Evolutionary conservation across 2,113 vertebrate genomes (phyloP).

Genomic region (Eolophus roseicapilla): DNA sequence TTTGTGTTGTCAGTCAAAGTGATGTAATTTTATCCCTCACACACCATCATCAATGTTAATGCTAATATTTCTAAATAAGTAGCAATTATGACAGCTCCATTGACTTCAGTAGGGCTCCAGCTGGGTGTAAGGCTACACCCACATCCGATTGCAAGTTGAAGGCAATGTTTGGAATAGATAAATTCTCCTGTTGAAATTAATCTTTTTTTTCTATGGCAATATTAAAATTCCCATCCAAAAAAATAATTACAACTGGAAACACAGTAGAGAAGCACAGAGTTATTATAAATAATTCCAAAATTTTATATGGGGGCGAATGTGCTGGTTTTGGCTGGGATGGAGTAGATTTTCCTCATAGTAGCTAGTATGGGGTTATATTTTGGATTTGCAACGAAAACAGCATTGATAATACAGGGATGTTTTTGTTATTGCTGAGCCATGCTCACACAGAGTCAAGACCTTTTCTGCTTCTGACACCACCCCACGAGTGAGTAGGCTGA

Average conservation of each 20-base stretch:
- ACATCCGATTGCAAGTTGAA: neutral
- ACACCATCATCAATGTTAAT: neutral
- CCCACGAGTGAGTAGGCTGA: too few species aligned
- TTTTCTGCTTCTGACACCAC: too few species aligned
- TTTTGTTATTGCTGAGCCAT: too few species aligned
- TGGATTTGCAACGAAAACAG: too few species aligned
- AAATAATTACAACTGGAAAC: constrained; percentile 30
- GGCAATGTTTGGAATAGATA: neutral
- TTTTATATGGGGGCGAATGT: too few species aligned
- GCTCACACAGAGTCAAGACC: too few species aligned
- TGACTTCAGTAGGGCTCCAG: neutral
- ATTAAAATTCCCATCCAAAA: constrained; percentile 36
- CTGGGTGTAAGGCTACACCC: neutral
- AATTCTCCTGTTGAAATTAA: constrained; percentile 51
- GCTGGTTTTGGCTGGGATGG: too few species aligned
- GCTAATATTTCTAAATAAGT: neutral
- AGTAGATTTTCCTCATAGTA: too few species aligned
- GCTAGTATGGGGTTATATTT: too few species aligned
- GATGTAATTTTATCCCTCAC: neutral
- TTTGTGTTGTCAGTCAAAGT: neutral
- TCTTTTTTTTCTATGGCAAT: constrained; percentile 21
- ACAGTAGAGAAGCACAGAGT: neutral
- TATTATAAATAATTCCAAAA: constrained; percentile 15
- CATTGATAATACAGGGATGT: too few species aligned
- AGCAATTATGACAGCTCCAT: neutral